Base-by-base conservation (phyloP, 2,113 vertebrate genomes). In the Podilymbus podiceps region DNA sequence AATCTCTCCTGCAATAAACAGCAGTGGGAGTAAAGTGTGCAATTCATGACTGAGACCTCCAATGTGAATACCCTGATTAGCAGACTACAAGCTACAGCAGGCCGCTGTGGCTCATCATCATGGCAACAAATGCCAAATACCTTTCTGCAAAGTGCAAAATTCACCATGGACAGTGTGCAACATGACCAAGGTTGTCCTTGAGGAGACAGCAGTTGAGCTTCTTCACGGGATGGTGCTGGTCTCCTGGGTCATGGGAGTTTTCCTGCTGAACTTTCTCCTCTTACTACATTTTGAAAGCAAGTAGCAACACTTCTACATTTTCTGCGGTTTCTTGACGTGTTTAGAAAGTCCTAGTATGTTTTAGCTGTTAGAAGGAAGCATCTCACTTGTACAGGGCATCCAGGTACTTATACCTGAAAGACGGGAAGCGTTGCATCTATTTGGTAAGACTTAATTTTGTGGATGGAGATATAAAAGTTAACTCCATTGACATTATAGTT, bases 81-180 rank as follows among this genome's bases (percentile, higher is more conserved):
- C 7, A 46, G 31, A 40, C 15, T 42, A 19, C 8, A 77, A 64
- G 20, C 7, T 52, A 16, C 28, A 50, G 47, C 20, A 59, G n/a
- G 19, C 5, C 35, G 19, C 24, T 8, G n/a, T 59, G 28, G 7
- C 19, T 58, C 24, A 58, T 28, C 33, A 55, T 77, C 19, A 30
- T 25, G 14, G 20, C 13, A 56, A 38, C 5, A 4, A 80, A 6
- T 44, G 23, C 5, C 76, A 55, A 0, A 2, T 19, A 18, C 4
- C 18, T 82, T 88, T 83, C 42, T 5, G 20, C 62, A 77, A 76
- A 53, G 19, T 50, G 21, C 8, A 73, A 83, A 60, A 53, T 12
- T 35, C 19, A 25, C 6, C 5, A 11, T n/a, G 10, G 52, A 16
- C 9, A 44, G 5, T 4, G 3, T 46, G 11, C 80, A 44, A 38